Evolutionary conservation across 2,888 invertebrate species (phyloP).

Genomic region (Petrolisthes cinctipes): DNA sequence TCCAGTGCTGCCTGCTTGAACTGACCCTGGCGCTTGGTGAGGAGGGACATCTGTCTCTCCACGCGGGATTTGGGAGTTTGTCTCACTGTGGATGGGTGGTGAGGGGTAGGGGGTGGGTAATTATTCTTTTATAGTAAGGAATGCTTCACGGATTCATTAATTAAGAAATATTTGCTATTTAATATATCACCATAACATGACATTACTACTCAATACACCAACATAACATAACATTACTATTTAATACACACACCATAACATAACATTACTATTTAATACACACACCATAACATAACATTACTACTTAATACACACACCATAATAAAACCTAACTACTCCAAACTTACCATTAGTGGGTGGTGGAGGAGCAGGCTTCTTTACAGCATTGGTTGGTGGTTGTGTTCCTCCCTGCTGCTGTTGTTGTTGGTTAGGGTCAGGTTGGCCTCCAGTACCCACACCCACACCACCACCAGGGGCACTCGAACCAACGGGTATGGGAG

Average conservation of each 20-base stretch:
- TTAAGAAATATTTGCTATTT: too few relatives aligned
- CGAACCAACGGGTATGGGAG: constrained; percentile 68
- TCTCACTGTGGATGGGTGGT: constrained; percentile 58
- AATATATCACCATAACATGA: too few relatives aligned
- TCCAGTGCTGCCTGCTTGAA: constrained; percentile 88
- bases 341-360: constrained; percentile 63
- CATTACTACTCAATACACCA: too few relatives aligned
- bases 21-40: constrained; percentile 84
- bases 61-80: constrained; percentile 68
- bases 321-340: neutral
- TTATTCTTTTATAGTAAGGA: too few relatives aligned
- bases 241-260: too few relatives aligned
- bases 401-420: neutral
- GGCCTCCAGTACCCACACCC: constrained; percentile 18
- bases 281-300: too few relatives aligned
- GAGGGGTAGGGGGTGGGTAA: neutral
- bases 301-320: neutral
- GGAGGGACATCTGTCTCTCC: constrained; percentile 83
- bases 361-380: constrained; percentile 51
- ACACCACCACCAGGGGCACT: constrained; percentile 22
- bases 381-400: constrained; percentile 36
- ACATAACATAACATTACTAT: too few relatives aligned
- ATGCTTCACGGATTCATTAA: too few relatives aligned
- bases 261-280: too few relatives aligned
- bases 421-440: constrained; percentile 8